Evolutionary conservation across 2,888 invertebrate species (phyloP).

Genomic region (Leptopterna dolabrata): DNA sequence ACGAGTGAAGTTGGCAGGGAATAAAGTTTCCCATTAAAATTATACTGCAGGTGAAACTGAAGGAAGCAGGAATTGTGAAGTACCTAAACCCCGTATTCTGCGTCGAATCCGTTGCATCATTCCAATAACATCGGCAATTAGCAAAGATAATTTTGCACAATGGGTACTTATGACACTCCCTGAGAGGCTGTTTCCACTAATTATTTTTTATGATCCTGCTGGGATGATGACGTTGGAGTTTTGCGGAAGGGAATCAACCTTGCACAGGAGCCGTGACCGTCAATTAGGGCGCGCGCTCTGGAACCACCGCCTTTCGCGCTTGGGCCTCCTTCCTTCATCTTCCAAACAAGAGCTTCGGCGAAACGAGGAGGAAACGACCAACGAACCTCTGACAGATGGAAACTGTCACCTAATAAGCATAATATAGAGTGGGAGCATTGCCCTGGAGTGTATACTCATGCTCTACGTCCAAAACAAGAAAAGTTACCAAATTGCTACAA

Average conservation of each 20-base stretch:
- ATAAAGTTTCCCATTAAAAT: too few relatives aligned
- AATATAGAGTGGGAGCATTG: background rate
- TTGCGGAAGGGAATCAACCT: conserved; percentile 9
- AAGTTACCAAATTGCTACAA: too few relatives aligned
- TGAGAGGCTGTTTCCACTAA: background rate
- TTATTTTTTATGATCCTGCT: background rate
- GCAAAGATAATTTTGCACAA: too few relatives aligned
- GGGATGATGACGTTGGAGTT: background rate
- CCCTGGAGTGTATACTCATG: background rate
- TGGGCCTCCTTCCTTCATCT: background rate
- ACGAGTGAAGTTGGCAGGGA: too few relatives aligned
- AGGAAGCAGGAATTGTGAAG: too few relatives aligned
- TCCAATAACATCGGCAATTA: too few relatives aligned
- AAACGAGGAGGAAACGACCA: background rate
- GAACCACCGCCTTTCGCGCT: conserved; percentile 20
- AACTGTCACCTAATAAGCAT: background rate
- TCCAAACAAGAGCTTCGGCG: background rate
- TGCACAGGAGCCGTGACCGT: conserved; percentile 8
- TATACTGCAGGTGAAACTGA: too few relatives aligned
- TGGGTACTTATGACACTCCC: background rate
- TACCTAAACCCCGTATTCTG: too few relatives aligned
- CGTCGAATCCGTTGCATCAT: too few relatives aligned
- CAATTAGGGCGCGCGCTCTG: background rate
- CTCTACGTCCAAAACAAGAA: too few relatives aligned
- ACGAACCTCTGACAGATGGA: background rate